Percentiles rank a stretch among this genome's conserved stretches.
phyloP scores from a whole-genome alignment of 2,113 vertebrate genomes.

The Tauraco erythrolophus region DNA sequence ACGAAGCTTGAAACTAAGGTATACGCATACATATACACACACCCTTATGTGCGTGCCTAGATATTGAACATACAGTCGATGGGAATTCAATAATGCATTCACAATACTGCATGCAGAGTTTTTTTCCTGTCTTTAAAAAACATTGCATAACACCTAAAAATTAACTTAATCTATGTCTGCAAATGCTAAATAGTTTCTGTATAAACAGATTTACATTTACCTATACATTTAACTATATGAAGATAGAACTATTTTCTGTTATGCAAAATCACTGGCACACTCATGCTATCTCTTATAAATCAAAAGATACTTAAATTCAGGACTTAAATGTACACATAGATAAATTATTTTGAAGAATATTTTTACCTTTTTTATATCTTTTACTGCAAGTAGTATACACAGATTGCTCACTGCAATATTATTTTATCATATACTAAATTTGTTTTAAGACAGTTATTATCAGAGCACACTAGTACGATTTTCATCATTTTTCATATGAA shows the following conservation, averaged over 20 bases:
- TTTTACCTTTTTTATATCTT: background rate
- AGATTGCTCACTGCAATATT: background rate
- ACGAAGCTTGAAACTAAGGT: background rate
- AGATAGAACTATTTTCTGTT: background rate
- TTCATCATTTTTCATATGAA: background rate
- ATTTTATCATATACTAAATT: background rate
- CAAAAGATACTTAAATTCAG: background rate
- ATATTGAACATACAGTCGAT: background rate
- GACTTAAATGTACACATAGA: background rate
- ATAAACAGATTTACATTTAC: background rate
- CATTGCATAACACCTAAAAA: background rate
- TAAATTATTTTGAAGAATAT: background rate
- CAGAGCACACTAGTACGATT: background rate
- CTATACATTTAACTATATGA: background rate
- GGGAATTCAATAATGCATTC: background rate
- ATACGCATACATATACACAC: rapidly evolving
- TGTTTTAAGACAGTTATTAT: background rate
- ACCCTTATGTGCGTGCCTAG: rapidly evolving
- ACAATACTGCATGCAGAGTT: rapidly evolving
- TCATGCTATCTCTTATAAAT: background rate
- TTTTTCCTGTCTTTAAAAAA: background rate
- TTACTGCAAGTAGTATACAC: background rate
- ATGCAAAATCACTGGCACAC: background rate
- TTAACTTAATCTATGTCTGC: background rate
- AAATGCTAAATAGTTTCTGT: background rate